Percentiles rank a stretch among this genome's conserved stretches.
phyloP scores from a whole-genome alignment of 2,797 vertebrate species.

The Paguma larvata region DNA sequence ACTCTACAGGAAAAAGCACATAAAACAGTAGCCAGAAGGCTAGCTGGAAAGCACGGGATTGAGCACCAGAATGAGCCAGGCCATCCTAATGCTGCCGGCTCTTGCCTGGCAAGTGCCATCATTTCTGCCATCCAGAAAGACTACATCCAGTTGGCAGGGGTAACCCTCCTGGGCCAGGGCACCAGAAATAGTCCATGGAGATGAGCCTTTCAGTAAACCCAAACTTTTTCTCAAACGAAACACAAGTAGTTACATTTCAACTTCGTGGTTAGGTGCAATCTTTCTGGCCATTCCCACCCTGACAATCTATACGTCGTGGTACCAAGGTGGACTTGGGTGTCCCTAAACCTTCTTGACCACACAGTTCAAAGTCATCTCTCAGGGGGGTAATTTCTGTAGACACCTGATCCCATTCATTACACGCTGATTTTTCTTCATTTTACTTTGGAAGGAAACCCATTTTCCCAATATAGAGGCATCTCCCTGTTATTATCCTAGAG shows the following conservation, averaged over 20 bases:
- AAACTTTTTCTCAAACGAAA: background rate
- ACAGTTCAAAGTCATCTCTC: background rate
- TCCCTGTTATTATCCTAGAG: background rate
- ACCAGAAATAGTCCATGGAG: background rate
- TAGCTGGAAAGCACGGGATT: no score
- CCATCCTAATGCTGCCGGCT: background rate
- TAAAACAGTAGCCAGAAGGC: background rate
- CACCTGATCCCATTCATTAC: background rate
- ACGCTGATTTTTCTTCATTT: background rate
- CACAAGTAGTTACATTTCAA: background rate
- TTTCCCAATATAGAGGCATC: background rate
- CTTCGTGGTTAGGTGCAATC: background rate
- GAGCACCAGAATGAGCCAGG: no score
- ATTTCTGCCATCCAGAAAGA: background rate
- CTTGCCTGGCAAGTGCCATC: background rate
- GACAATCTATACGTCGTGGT: background rate
- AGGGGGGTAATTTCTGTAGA: background rate
- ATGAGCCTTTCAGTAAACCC: background rate
- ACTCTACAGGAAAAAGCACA: no score
- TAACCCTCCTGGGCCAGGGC: background rate
- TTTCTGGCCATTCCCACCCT: background rate
- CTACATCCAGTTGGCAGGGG: background rate
- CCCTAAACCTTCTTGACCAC: background rate
- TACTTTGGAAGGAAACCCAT: background rate
- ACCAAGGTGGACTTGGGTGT: fast-evolving